These are phyloP conservation scores for Megaustenia siamemsis DNA, from an alignment of 2,888 invertebrate species.

Conservation along the genomic window DNA sequence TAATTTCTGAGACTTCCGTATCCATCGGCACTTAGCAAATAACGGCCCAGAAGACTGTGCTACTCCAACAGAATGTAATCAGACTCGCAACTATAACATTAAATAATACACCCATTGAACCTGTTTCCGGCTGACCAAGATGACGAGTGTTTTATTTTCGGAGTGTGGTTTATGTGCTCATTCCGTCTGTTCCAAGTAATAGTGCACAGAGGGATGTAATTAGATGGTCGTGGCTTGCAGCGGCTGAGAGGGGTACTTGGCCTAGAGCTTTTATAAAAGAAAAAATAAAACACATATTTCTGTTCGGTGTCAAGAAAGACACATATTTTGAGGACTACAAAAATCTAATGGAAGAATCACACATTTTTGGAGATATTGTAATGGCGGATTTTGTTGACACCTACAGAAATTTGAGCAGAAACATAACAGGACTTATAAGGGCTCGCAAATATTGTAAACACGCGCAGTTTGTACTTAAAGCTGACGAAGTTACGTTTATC, in stretches of 20 bases:
- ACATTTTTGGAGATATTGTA: slow-evolving; percentile 44
- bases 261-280: slow-evolving; percentile 3
- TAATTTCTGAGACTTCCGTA: too few relatives aligned
- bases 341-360: slow-evolving; percentile 25
- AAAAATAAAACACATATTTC: slow-evolving; percentile 37
- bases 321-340: neutral
- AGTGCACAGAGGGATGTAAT: slow-evolving; percentile 3
- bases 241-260: slow-evolving; percentile 33
- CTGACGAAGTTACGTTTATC: slow-evolving; percentile 53
- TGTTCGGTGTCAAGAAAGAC: neutral
- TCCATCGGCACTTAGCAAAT: too few relatives aligned
- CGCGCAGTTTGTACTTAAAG: slow-evolving; percentile 46
- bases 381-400: slow-evolving; percentile 51
- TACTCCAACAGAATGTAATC: too few relatives aligned
- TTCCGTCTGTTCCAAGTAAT: slow-evolving; percentile 10
- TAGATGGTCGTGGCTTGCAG: slow-evolving; percentile 31
- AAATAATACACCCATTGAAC: too few relatives aligned
- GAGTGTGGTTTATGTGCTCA: too few relatives aligned
- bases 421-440: slow-evolving; percentile 51
- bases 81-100: too few relatives aligned
- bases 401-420: slow-evolving; percentile 54
- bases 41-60: too few relatives aligned
- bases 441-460: slow-evolving; percentile 31
- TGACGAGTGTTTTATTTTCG: too few relatives aligned
- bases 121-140: too few relatives aligned